A percentile compares a stretch with the other conserved stretches of the same genome.
Evolutionary conservation across 2,797 vertebrate species (phyloP).

Genomic region (Sarcophilus harrisii): DNA sequence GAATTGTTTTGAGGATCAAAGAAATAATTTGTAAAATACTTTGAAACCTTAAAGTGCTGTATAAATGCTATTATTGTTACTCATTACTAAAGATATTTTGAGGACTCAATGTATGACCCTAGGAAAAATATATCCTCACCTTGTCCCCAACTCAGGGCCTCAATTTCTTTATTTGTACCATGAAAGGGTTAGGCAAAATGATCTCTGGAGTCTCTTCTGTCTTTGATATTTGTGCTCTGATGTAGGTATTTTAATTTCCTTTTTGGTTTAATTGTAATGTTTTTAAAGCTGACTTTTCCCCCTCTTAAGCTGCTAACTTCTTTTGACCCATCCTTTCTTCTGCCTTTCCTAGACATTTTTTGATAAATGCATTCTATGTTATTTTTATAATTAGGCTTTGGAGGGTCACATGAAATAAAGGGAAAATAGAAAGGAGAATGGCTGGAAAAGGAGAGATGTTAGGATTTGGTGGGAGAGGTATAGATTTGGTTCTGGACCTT

Average conservation of each 20-base stretch:
- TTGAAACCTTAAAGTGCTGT: background rate
- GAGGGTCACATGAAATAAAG: background rate
- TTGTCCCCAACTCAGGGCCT: background rate
- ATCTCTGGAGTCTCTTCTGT: background rate
- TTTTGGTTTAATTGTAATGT: background rate
- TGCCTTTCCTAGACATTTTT: background rate
- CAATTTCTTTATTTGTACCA: background rate
- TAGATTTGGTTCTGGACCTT: background rate
- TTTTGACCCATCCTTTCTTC: background rate
- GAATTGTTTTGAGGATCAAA: too few species aligned
- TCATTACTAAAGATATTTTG: background rate
- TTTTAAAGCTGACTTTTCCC: background rate
- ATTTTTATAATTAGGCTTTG: background rate
- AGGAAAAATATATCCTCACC: background rate
- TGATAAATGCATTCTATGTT: background rate
- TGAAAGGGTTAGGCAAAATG: background rate
- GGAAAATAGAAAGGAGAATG: background rate
- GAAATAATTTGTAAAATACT: too few species aligned
- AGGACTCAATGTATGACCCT: background rate
- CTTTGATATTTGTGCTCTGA: background rate
- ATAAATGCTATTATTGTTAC: background rate
- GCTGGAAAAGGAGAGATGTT: background rate
- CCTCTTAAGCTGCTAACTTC: background rate
- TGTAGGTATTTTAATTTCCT: background rate
- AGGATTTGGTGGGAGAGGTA: background rate